These are phyloP conservation scores for Crypturellus undulatus DNA, from an alignment of 2,113 vertebrate genomes.

Conservation along the genomic window DNA sequence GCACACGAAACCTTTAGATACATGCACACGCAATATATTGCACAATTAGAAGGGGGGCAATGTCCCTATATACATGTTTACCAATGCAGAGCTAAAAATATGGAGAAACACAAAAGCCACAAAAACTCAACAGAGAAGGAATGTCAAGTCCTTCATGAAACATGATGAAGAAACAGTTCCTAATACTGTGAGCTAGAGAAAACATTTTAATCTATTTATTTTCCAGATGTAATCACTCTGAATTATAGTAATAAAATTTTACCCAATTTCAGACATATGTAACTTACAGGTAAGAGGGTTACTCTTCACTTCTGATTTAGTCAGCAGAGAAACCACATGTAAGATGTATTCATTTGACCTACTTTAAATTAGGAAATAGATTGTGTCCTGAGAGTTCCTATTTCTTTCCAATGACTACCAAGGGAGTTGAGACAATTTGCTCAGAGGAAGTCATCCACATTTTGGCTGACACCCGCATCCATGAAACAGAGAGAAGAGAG, in stretches of 20 bases:
- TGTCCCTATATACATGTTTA: background rate
- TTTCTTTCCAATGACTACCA: slow-evolving; percentile 10
- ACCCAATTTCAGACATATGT: background rate
- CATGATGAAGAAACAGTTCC: background rate
- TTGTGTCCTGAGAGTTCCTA: background rate
- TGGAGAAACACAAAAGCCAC: background rate
- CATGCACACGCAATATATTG: background rate
- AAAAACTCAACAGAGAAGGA: background rate
- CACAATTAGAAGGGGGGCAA: background rate
- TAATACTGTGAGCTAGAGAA: background rate
- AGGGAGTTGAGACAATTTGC: background rate
- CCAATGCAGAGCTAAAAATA: background rate
- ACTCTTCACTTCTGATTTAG: background rate
- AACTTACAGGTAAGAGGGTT: background rate
- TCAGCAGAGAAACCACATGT: background rate
- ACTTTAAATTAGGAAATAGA: background rate
- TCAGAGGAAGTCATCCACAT: background rate
- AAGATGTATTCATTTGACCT: background rate
- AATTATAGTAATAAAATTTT: background rate
- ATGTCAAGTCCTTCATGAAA: background rate
- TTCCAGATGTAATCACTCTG: slow-evolving; percentile 1
- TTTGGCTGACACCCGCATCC: background rate
- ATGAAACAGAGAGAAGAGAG: background rate
- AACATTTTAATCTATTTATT: background rate
- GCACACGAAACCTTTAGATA: background rate